A percentile compares a stretch with the other conserved stretches of the same genome.
Evolutionary conservation across 2,113 vertebrate genomes (phyloP).

Genomic region (Ariopsis seemanni): DNA sequence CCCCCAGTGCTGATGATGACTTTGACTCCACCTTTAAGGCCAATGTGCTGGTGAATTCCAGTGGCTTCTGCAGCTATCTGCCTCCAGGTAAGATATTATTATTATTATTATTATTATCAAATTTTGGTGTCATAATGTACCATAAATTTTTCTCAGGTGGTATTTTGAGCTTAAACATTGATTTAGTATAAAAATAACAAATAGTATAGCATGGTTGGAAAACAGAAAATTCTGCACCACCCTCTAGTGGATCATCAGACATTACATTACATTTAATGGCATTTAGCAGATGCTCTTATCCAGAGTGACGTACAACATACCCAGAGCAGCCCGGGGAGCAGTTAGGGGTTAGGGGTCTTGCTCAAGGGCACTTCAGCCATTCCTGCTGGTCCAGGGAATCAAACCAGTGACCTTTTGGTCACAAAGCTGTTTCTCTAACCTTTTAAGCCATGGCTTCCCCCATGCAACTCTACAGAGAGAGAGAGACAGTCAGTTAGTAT

Average conservation of each 20-base stretch:
- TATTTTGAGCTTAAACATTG: neutral
- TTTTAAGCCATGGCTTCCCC: no score
- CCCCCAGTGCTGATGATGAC: conserved; percentile 77
- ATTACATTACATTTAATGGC: no score
- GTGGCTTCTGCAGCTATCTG: conserved; percentile 76
- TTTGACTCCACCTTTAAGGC: conserved; percentile 82
- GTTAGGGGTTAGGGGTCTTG: no score
- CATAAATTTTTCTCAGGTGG: neutral
- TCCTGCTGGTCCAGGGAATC: no score
- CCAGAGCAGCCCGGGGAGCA: no score
- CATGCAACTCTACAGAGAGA: no score
- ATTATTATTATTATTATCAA: neutral
- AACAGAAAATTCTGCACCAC: neutral
- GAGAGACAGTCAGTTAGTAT: neutral
- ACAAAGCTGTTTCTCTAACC: no score
- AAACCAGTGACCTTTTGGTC: no score
- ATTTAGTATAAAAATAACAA: neutral
- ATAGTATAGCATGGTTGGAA: neutral
- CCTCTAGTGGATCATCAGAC: neutral
- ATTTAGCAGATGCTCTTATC: no score
- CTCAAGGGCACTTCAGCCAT: no score
- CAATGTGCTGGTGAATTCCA: conserved; percentile 80
- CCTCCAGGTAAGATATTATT: conserved; percentile 72
- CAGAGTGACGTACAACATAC: no score
- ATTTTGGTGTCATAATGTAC: neutral